A percentile compares a stretch with the other conserved stretches of the same genome.
phyloP scores from a whole-genome alignment of 2,888 invertebrate species.

The Pristionchus exspectatus region DNA sequence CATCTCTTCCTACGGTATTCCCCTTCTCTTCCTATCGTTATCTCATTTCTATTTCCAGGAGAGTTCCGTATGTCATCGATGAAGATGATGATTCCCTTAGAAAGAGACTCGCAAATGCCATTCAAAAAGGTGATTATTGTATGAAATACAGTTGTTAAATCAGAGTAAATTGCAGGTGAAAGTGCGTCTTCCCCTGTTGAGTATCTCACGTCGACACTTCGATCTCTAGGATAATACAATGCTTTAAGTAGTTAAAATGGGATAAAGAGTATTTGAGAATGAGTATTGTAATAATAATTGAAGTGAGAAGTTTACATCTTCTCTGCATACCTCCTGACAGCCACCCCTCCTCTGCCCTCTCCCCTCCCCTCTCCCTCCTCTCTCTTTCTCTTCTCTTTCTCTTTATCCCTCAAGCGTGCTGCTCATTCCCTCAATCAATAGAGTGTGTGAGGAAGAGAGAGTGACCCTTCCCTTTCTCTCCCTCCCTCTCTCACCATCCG shows the following conservation, averaged over 20 bases:
- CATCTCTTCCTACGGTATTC: constrained; percentile 46
- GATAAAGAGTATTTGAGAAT: background rate
- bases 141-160: background rate
- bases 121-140: background rate
- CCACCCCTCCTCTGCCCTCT: background rate
- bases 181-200: constrained; percentile 34
- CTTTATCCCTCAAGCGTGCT: constrained; percentile 38
- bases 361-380: background rate
- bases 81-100: constrained; percentile 39
- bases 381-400: background rate
- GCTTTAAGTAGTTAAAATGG: constrained; percentile 19
- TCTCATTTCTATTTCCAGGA: background rate
- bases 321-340: background rate
- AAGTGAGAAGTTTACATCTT: constrained; percentile 43
- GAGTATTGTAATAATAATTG: background rate
- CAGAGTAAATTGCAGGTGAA: background rate
- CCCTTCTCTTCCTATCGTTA: background rate
- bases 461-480: background rate
- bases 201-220: constrained; percentile 37
- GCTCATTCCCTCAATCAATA: constrained; percentile 46
- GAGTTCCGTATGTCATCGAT: constrained; percentile 8
- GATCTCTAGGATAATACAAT: background rate
- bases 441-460: constrained; percentile 33
- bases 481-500: background rate
- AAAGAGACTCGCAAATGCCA: constrained; percentile 19